Base-by-base conservation (phyloP, 2,797 vertebrate species). In the Smutsia temminckii region DNA sequence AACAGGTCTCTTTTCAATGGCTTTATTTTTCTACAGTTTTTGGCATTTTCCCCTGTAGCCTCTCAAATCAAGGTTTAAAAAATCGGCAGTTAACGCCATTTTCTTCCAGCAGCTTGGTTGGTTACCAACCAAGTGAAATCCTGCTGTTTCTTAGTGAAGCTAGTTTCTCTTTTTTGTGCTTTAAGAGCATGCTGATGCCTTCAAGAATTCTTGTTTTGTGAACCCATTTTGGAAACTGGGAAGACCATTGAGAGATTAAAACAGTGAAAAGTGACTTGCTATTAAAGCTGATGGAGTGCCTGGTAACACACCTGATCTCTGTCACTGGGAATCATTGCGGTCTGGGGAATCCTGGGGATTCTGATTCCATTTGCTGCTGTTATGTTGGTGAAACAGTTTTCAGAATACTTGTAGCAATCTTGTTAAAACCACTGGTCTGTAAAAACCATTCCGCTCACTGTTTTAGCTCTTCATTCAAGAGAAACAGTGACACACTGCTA, bases 151-250 rank as follows among this genome's bases (percentile, higher is more conserved):
- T 85, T 91, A 89, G n/a, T 66, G 46, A 94, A 94, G 49, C 63
- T 63, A 59, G 23, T 51, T 85, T 80, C 63, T 74, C 63, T 92
- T 71, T 85, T 89, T 59, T 85, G 42, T 91, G 23, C 14, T 91
- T 81, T 86, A 89, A 95, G 80, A 83, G 72, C 32, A 27, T 91
- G 64, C 63, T 89, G 68, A 86, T 80, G 75, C 57, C 57, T 69
- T 85, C n/a, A 89, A 89, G 68, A 93, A 49, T 85, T 85, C 49
- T 96, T 91, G 69, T 74, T 94, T 86, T 57, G 42, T 91, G 83
- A 97, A 78, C 37, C 25, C 21, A 18, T 81, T 89, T 88, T 94
- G 72, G 37, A 85, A 55, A 55, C n/a, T 72, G 34, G 49, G 72
- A 88, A 90, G 78, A 94, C 51, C 57, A 85, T 23, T 85, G 85